Evolutionary conservation across 2,797 vertebrate species (phyloP), one percentile per base, ranked within the genome.

Genomic region (Cetoscarus ocellatus): DNA sequence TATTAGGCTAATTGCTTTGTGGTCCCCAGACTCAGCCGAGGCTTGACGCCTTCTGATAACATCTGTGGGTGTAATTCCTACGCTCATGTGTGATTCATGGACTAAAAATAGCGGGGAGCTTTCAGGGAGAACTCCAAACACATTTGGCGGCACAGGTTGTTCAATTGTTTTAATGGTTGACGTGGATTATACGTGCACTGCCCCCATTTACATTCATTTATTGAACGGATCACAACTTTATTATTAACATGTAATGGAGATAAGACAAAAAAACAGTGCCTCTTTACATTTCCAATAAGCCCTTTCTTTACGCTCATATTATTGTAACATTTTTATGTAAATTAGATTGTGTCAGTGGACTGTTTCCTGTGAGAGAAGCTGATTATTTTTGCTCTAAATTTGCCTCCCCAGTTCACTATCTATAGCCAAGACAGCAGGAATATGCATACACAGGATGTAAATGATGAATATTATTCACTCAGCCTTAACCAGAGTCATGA

Each of bases 1-100:
- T 85, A 79, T 71, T 56, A 77, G 88, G 87, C 47, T 91, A 91
- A 93, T 93, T 94, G 92, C 90, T 89, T 52, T 86, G 91, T 62
- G 90, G 53, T 67, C 86, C 88, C 58, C 55, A 77, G 60, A 79
- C 67, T 75, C 86, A 48, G 34, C n/a, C 51, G 83, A 73, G 88
- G 67, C 44, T 80, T 60, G 14, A 72, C 72, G 51, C 63, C 62
- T 58, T 79, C 75, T 70, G 69, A 85, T 87, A 56, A 80, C 67
- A 61, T 87, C 67, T 84, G 14, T 27, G 18, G 50, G 59, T 65
- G 64, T 54, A 70, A 86, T 77, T 89, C 70, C 61, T 67, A 34
- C 35, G 52, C 58, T 77, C 67, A 60, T 74, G 42, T 79, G 56
- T 64, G 67, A 83, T 65, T 68, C 49, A 67, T 50, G 43, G 63